Base-by-base conservation (phyloP, 2,113 vertebrate species). In the Acanthisitta chloris region DNA sequence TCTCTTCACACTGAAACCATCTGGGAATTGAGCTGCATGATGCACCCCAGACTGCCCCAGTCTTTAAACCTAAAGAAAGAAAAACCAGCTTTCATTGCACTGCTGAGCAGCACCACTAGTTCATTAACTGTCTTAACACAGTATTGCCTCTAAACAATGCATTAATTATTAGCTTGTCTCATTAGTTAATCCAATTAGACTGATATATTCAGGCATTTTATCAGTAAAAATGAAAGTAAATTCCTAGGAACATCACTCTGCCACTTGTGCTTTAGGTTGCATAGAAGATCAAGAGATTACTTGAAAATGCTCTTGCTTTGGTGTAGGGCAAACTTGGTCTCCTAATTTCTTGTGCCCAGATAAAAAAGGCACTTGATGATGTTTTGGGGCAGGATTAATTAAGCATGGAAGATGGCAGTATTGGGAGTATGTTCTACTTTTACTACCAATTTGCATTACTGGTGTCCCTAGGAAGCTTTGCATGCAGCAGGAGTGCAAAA, bases 161-260 rank as follows among this genome's bases (percentile, higher is more conserved):
- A 31, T 82, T 81, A 84, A 92, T 94, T 88, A 88, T 54, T 77
- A 90, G 34, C 34, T 87, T 87, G 46, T 26, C 42, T 86, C 38
- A 46, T 90, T 85, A 92, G 74, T 79, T 93, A 90, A 92, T 90
- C 70, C 62, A 46, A 81, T 94, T 88, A 93, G 51, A 76, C 43
- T 93, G 61, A 72, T 64, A 49, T 1, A 42, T 46, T 46, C 48
- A 79, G 62, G 48, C 34, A 86, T 80, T 94, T 92, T 74, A 76
- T 79, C 33, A 36, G 61, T 26, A 79, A 67, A 82, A 88, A 20
- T 81, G 78, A 85, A 92, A 90, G 88, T 42, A 55, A 82, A 86
- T 82, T 80, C 69, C 48, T 24, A 88, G 66, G 57, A 92, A 52
- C 34, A 86, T 51, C 25, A 33, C 43, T 93, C 64, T 85, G 92